Evolutionary conservation across 2,113 vertebrate genomes (phyloP), one percentile per base, ranked within the genome.

Genomic region (Parus major): DNA sequence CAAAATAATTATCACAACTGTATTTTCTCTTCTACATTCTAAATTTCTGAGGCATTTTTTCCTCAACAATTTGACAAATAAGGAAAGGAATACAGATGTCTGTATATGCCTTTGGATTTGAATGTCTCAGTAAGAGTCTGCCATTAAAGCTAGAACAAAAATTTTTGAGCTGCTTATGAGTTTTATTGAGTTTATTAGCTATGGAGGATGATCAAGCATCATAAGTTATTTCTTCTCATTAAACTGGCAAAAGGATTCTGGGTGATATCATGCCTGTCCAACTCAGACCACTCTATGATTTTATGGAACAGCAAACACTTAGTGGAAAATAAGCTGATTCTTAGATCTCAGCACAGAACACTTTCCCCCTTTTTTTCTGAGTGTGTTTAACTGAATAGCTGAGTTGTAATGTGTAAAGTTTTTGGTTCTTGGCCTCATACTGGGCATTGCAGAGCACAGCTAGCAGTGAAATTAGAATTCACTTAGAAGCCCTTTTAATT

Each of bases 361-460:
- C 2, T 61, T 73, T 13, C 12, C 1, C 12, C 2, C 0, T 39
- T 73, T 33, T 56, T 29, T 47, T 46, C 22, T 8, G 0, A 16
- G 7, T 60, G 13, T 64, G 20, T 6, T 50, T 76, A 64, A 39
- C 4, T 52, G 39, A 15, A 42, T 18, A 68, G 15, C 13, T 47
- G 24, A 80, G 10, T 23, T 60, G 35, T 72, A 63, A 86, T 20
- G 3, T 49, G 16, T 19, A 5, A 39, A 61, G 8, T 23, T 63
- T 83, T 86, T 41, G 6, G 11, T 15, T 80, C 33, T 66, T 64
- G n/a, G 35, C 9, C 27, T 76, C 24, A 52, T 35, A 25, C 0
- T 72, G 35, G 77, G 42, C 29, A 41, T 19, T 53, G 19, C n/a
- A 44, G 9, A 83, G 3, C 12, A 46, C 9, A 86, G 28, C 33